A percentile compares a stretch with the other conserved stretches of the same genome.
Evolutionary conservation across 2,888 invertebrate genomes (phyloP).

Genomic region (Plebejus anna): DNA sequence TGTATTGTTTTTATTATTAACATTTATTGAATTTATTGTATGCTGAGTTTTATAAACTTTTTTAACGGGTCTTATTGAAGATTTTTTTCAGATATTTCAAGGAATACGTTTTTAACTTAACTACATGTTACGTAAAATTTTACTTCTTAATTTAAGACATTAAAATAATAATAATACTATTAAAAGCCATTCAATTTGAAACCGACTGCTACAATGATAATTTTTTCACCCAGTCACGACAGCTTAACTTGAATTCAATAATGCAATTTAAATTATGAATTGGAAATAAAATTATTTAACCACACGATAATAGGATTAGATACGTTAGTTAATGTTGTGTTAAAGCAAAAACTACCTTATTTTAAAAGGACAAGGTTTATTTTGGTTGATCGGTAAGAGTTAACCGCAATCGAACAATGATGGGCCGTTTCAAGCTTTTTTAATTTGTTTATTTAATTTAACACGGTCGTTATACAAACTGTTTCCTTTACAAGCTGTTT

Average conservation of each 20-base stretch:
- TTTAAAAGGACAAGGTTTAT: not conserved
- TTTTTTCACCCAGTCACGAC: conserved; percentile 17
- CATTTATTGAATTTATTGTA: conserved; percentile 16
- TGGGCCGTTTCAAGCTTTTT: conserved; percentile 63
- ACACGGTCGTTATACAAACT: conserved; percentile 70
- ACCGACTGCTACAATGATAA: not conserved
- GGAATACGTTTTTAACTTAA: not conserved
- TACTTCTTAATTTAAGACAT: not conserved
- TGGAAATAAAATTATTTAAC: conserved; percentile 28
- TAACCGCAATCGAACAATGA: conserved; percentile 43
- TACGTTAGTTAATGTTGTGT: conserved; percentile 26
- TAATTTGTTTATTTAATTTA: conserved; percentile 79
- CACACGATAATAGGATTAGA: conserved; percentile 31
- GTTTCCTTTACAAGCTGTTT: conserved; percentile 75
- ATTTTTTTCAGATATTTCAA: not conserved
- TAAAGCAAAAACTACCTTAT: not conserved
- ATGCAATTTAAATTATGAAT: conserved; percentile 28
- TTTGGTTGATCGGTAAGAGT: not conserved
- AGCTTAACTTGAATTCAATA: conserved; percentile 23
- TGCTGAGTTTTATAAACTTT: not conserved
- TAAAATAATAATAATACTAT: not conserved
- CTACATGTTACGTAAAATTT: not conserved
- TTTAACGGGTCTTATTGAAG: not conserved
- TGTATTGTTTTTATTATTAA: conserved; percentile 31
- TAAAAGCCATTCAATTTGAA: not conserved